Conservation (phyloP, 1,140 invertebrate species). For the Aphelinus atriplicis region DNA sequence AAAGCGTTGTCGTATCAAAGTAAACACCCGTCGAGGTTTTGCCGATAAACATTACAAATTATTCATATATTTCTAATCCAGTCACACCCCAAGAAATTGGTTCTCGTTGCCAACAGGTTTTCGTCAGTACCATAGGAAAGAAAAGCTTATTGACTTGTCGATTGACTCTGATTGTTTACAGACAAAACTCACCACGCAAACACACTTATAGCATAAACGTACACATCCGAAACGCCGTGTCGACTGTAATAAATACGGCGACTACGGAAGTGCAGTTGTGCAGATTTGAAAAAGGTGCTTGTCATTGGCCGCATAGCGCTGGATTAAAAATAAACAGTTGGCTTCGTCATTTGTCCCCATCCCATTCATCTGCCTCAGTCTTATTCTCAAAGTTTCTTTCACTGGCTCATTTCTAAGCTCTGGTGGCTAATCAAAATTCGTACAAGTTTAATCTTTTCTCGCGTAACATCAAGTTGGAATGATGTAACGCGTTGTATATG, state of each 20-base stretch:
- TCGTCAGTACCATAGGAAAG: no score
- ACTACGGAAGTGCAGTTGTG: conserved; percentile 16
- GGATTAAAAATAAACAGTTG: neutral
- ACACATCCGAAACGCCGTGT: no score
- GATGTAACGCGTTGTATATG: conserved; percentile 11
- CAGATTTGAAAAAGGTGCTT: conserved; percentile 28
- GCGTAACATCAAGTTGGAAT: conserved; percentile 15
- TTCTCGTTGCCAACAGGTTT: no score
- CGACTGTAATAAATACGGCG: neutral
- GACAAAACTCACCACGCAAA: no score
- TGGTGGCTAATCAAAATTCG: conserved; percentile 2
- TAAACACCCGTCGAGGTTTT: no score
- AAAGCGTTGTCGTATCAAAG: no score
- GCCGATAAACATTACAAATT: no score
- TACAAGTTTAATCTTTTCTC: conserved; percentile 18
- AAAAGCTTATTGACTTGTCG: no score
- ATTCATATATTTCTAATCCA: no score
- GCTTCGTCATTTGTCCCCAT: neutral
- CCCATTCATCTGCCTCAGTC: neutral
- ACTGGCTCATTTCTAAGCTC: conserved; percentile 6
- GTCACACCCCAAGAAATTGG: no score
- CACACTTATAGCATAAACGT: no score
- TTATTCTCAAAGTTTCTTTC: conserved; percentile 24
- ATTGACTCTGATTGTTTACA: no score
- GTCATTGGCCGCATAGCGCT: conserved; percentile 3